Evolutionary conservation across 2,888 invertebrate species (phyloP), one percentile per base, ranked within the genome.

Genomic region (Lepidocyrtoides sp.): DNA sequence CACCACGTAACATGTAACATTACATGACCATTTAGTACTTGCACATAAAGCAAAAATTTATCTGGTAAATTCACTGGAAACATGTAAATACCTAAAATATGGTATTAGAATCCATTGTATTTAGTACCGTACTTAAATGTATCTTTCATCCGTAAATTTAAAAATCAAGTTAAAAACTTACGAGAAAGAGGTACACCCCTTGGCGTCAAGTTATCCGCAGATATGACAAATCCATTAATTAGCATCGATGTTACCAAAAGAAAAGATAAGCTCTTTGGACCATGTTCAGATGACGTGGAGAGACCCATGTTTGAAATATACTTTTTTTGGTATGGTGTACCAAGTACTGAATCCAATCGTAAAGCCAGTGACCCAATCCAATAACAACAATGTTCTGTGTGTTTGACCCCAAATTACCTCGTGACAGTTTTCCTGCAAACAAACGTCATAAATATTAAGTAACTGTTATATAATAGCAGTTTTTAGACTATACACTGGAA

Each of bases 111-210:
- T n/a, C n/a, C n/a, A n/a, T n/a, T n/a, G n/a, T n/a, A n/a, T n/a
- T n/a, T n/a, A n/a, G n/a, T n/a, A n/a, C n/a, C n/a, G n/a, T n/a
- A n/a, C n/a, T n/a, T n/a, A n/a, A n/a, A n/a, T n/a, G n/a, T n/a
- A n/a, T n/a, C n/a, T n/a, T n/a, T n/a, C n/a, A n/a, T n/a, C n/a
- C n/a, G n/a, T n/a, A n/a, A n/a, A n/a, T n/a, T n/a, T n/a, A n/a
- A n/a, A n/a, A n/a, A n/a, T n/a, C n/a, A n/a, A n/a, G n/a, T n/a
- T n/a, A 26, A 29, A 8, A 14, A 91, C 94, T 93, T 92, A 94
- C 94, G 81, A 36, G 94, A 94, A 26, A 94, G 85, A 51, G 93
- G 94, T 72, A 94, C 94, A n/a, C 94, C 94, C 69, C 93, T 72
- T 23, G 94, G 94, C 5, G 94, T 94, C 29, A 94, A 89, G 32